Conservation (phyloP, 2,113 vertebrate species). For the Pteronura brasiliensis region DNA sequence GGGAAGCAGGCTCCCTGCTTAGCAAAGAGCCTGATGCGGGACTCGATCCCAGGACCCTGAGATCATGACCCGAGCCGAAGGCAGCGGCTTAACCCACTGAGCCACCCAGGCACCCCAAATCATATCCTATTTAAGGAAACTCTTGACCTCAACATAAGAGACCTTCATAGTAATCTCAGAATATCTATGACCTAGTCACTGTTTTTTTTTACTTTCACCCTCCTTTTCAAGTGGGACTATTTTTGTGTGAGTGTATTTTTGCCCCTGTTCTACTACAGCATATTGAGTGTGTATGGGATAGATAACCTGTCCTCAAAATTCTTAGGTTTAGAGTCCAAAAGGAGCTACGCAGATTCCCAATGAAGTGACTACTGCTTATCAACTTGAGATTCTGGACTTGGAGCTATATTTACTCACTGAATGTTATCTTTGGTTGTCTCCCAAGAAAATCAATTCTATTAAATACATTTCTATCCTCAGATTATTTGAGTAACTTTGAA, state of each 20-base stretch:
- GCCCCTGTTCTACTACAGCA: not conserved
- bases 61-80: no score
- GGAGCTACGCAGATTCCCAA: not conserved
- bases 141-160: not conserved
- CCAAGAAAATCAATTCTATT: not conserved
- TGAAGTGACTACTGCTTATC: not conserved
- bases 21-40: no score
- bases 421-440: not conserved
- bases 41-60: no score
- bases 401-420: not conserved
- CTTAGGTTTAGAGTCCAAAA: not conserved
- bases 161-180: not conserved
- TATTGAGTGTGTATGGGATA: not conserved
- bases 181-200: not conserved
- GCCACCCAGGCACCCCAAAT: no score
- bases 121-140: not conserved
- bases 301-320: not conserved
- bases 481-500: not conserved
- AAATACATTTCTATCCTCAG: not conserved
- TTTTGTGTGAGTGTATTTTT: not conserved
- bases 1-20: no score
- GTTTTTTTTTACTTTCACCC: not conserved
- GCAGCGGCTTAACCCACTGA: no score
- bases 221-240: not conserved
- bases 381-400: not conserved